A percentile compares a stretch with the other conserved stretches of the same genome.
Conservation (phyloP, 2,797 vertebrate species). For the Hypotaenidia philippensis region DNA sequence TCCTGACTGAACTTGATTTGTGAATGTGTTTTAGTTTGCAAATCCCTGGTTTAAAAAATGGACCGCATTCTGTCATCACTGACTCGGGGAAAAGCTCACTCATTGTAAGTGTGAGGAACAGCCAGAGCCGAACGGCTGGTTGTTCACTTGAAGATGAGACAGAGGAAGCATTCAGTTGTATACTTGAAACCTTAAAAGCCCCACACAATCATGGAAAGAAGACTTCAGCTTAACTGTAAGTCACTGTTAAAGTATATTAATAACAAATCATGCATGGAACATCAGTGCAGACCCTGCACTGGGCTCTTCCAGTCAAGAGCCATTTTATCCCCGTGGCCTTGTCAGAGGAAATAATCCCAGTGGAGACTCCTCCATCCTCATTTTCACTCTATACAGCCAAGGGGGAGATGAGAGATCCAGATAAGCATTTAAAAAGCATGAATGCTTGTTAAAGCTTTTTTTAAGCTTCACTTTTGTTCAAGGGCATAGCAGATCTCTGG, state of each 20-base stretch:
- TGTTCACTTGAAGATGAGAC: background rate
- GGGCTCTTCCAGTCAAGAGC: background rate
- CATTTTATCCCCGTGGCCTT: background rate
- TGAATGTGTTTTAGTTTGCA: constrained; percentile 9
- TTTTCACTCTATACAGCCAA: background rate
- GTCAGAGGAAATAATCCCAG: background rate
- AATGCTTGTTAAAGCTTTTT: background rate
- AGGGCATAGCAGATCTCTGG: background rate
- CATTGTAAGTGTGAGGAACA: background rate
- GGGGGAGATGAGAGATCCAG: background rate
- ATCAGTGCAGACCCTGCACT: background rate
- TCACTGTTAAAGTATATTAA: background rate
- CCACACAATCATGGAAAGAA: background rate
- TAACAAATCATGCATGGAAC: background rate
- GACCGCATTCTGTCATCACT: background rate
- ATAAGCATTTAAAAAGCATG: background rate
- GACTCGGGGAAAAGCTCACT: background rate
- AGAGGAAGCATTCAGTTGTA: background rate
- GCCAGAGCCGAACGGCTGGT: background rate
- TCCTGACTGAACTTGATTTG: constrained; percentile 6
- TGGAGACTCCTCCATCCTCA: background rate
- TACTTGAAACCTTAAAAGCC: background rate
- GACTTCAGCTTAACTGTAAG: background rate
- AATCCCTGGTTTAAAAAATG: constrained; percentile 15
- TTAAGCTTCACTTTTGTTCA: constrained; percentile 18